Evolutionary conservation across 2,888 invertebrate genomes (phyloP), one percentile per base, ranked within the genome.

Genomic region (Agriopis aurantiaria): DNA sequence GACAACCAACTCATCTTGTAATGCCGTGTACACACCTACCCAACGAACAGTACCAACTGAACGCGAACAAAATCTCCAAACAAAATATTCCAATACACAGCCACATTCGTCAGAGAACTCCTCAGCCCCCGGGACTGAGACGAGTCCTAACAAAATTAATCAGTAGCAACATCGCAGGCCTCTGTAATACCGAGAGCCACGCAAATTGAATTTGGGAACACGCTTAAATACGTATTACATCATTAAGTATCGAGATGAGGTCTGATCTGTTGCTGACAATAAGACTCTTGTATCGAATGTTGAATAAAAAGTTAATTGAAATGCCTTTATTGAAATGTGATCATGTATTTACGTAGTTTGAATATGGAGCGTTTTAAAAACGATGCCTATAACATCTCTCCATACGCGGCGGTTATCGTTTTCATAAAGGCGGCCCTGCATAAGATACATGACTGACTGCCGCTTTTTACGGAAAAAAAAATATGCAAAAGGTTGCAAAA

Each of bases 191-290:
- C 53, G 76, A 80, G 77, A 78, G 80, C 74, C 76, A 75, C 78
- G 72, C 75, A 83, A 83, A 84, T 84, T 84, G 80, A 82, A 82
- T 84, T 78, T 74, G 72, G 78, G 76, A 73, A 76, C 67, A 62
- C 73, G 77, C 58, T 69, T 64, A 67, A 71, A 65, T 57, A 58
- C 53, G 67, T 61, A 68, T 68, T 68, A 69, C 65, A 58, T 71
- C 63, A 49, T 57, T 62, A 69, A 69, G 69, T 63, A 69, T 49
- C 49, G 33, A 65, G 65, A 56, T 71, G 45, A 55, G 33, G 45
- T 56, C 58, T 65, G 59, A 63, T 57, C 43, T 61, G 9, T 14
- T 11, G 41, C 55, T 51, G 49, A 40, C 41, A 62, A 62, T 62
- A 58, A 58, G 58, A 23, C 41, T 51, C 53, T 48, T 68, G 41